Conservation (phyloP, 2,888 invertebrate species). For the Nomada flava region DNA sequence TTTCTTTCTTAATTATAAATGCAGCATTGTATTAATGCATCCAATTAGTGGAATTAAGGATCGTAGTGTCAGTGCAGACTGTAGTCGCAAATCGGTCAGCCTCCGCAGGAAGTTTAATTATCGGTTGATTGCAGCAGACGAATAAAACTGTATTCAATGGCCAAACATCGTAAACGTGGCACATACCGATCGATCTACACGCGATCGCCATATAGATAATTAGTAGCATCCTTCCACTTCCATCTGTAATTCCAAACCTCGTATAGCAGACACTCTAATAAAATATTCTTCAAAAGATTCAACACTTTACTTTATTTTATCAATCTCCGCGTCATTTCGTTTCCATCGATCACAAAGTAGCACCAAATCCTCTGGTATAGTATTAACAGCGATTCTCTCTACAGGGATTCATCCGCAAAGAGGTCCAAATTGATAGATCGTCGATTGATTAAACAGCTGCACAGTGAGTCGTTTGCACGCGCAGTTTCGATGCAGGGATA, state of each 20-base stretch:
- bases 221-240: too few species aligned
- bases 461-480: conserved; percentile 12
- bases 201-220: too few species aligned
- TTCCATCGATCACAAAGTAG: too few species aligned
- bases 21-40: not conserved
- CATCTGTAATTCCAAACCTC: not conserved
- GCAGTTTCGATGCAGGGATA: conserved; percentile 8
- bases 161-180: not conserved
- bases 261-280: too few species aligned
- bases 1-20: not conserved
- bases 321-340: too few species aligned
- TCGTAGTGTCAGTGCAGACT: not conserved
- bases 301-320: too few species aligned
- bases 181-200: not conserved
- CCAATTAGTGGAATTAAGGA: conserved; percentile 7
- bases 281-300: too few species aligned
- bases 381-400: too few species aligned
- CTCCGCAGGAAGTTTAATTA: conserved; percentile 29
- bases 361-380: too few species aligned
- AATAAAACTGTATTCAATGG: conserved; percentile 16
- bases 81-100: conserved; percentile 5
- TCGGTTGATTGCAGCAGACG: conserved; percentile 29
- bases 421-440: conserved; percentile 38
- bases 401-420: not conserved
- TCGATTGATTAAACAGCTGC: conserved; percentile 37